Percentiles rank a stretch among this genome's conserved stretches.
These are phyloP conservation scores for Margarornis squamiger DNA, from an alignment of 2,797 vertebrate species.

Conservation along the genomic window DNA sequence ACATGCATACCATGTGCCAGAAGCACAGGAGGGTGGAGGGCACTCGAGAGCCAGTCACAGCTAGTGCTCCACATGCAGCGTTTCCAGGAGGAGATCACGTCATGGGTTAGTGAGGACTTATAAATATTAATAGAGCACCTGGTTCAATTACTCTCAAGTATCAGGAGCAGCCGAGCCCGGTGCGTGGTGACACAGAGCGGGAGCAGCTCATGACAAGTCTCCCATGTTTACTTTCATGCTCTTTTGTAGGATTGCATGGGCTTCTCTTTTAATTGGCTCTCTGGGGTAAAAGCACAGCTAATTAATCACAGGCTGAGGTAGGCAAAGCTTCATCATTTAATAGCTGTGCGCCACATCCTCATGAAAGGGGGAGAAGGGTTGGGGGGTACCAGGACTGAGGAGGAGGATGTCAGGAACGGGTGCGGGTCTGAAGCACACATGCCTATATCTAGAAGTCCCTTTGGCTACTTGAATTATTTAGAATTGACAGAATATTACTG, in stretches of 20 bases:
- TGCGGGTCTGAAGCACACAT: background rate
- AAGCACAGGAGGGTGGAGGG: background rate
- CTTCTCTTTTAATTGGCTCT: background rate
- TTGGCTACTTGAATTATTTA: background rate
- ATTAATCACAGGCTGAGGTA: background rate
- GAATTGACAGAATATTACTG: background rate
- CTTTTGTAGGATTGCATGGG: background rate
- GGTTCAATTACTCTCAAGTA: background rate
- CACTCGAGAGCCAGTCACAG: background rate
- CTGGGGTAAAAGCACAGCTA: background rate
- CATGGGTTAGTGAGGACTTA: background rate
- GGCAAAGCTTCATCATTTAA: background rate
- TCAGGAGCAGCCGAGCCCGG: background rate
- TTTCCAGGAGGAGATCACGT: background rate
- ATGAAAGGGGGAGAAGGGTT: background rate
- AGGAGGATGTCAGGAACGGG: background rate
- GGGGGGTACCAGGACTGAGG: background rate
- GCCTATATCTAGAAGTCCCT: background rate
- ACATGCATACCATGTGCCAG: background rate
- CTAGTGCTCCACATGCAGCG: background rate
- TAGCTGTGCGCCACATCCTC: background rate
- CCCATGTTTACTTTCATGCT: background rate
- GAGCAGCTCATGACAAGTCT: background rate
- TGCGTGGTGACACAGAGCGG: background rate
- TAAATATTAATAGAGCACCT: slow-evolving; percentile 31